phyloP scores from a whole-genome alignment of 1,140 invertebrate genomes.

The Drosophila mayri region DNA sequence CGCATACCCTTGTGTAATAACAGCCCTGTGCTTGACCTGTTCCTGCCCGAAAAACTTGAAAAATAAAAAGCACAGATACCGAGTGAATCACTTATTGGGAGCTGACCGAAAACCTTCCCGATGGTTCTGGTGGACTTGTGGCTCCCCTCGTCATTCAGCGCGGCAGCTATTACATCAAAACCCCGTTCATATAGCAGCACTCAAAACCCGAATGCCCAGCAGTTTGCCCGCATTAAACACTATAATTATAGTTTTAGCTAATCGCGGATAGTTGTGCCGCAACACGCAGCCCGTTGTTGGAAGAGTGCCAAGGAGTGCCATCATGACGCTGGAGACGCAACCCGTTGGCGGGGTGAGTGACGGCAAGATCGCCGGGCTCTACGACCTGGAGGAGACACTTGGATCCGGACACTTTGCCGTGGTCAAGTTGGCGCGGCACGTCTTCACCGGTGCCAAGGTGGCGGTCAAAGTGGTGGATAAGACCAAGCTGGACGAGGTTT shows the following conservation, averaged over 20 bases:
- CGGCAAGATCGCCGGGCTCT: conserved; percentile 98
- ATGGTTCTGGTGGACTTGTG: neutral
- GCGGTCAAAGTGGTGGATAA: conserved; percentile 99
- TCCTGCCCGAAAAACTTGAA: conserved; percentile 16
- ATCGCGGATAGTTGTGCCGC: conserved; percentile 50
- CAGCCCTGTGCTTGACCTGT: conserved; percentile 44
- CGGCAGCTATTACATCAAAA: conserved; percentile 30
- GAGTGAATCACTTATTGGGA: conserved; percentile 23
- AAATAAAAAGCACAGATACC: conserved; percentile 18
- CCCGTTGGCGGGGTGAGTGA: conserved; percentile 87
- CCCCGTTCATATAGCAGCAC: conserved; percentile 14
- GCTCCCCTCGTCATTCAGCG: conserved; percentile 6
- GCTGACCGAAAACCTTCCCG: neutral
- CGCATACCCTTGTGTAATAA: conserved; percentile 73
- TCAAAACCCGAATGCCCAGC: conserved; percentile 15
- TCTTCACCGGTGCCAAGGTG: conserved; percentile 99
- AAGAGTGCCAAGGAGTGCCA: conserved; percentile 43
- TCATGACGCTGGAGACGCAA: conserved; percentile 76
- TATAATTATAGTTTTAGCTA: conserved; percentile 61
- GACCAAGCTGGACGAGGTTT: conserved; percentile 97
- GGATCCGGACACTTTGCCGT: conserved; percentile 99
- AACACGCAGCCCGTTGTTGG: conserved; percentile 34
- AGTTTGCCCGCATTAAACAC: conserved; percentile 20
- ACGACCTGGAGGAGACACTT: conserved; percentile 97
- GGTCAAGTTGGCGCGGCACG: conserved; percentile 98